phyloP scores from a whole-genome alignment of 2,797 vertebrate species.

The Tamandua tetradactyla region DNA sequence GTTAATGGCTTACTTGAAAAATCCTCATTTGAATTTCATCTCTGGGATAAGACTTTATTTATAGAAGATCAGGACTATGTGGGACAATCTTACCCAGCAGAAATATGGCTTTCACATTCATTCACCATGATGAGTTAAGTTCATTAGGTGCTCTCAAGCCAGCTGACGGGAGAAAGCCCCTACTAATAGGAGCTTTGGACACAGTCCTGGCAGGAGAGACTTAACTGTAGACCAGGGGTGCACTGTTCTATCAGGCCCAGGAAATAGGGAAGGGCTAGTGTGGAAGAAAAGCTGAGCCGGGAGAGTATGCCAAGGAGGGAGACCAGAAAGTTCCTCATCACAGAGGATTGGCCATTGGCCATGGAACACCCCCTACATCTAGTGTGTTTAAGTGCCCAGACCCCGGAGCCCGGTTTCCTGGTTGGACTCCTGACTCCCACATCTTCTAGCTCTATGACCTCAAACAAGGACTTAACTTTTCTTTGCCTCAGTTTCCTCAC shows the following conservation, averaged over 20 bases:
- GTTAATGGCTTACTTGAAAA: not conserved
- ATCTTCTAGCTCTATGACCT: not conserved
- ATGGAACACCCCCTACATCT: not conserved
- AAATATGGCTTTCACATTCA: not conserved
- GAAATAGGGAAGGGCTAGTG: not conserved
- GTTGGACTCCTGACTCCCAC: not conserved
- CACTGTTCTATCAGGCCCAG: not conserved
- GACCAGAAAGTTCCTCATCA: not conserved
- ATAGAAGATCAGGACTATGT: not conserved
- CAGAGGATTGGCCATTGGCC: too few species aligned
- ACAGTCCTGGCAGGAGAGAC: not conserved
- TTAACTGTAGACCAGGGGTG: not conserved
- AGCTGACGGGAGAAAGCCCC: not conserved
- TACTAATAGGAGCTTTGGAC: not conserved
- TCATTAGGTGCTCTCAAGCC: not conserved
- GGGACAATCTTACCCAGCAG: not conserved
- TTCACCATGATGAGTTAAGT: not conserved
- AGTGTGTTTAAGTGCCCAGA: not conserved
- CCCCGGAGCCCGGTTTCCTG: not conserved
- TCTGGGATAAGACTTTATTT: not conserved
- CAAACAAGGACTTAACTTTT: not conserved
- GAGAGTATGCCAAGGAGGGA: not conserved
- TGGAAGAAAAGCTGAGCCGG: not conserved
- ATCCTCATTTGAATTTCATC: not conserved
- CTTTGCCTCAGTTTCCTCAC: not conserved